Percentiles rank a stretch among this genome's conserved stretches.
phyloP scores from a whole-genome alignment of 2,113 vertebrate genomes.

The zebrafish (Danio rerio) region DNA sequence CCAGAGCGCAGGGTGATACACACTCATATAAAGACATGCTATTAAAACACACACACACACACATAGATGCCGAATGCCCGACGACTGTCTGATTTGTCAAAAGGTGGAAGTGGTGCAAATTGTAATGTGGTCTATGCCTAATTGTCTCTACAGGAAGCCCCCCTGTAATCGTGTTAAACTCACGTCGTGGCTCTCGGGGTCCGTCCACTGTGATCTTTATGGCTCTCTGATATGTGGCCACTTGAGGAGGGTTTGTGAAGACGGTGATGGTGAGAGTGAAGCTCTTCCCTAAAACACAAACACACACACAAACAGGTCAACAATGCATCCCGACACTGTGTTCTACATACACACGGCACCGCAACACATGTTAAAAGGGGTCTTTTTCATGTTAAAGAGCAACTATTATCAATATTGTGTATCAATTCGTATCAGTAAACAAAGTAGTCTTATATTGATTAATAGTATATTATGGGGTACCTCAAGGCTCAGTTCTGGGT shows the following conservation, averaged over 20 bases:
- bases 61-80: not conserved
- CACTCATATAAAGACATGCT: slow-evolving; percentile 20
- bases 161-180: slow-evolving; percentile 69
- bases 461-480: too few species aligned
- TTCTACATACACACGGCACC: too few species aligned
- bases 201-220: slow-evolving; percentile 98
- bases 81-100: too few species aligned
- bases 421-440: too few species aligned
- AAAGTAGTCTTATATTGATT: too few species aligned
- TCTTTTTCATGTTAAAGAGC: too few species aligned
- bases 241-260: slow-evolving; percentile 96
- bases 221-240: slow-evolving; percentile 96
- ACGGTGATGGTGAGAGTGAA: slow-evolving; percentile 98
- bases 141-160: too few species aligned
- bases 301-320: slow-evolving; percentile 13
- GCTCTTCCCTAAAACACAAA: slow-evolving; percentile 87
- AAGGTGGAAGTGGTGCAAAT: too few species aligned
- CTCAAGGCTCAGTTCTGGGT: too few species aligned
- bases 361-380: too few species aligned
- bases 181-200: slow-evolving; percentile 92
- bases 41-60: slow-evolving; percentile 34
- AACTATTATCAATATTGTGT: too few species aligned
- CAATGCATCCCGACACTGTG: not conserved
- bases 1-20: slow-evolving; percentile 29
- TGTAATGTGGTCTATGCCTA: too few species aligned